Evolutionary conservation across 2,113 vertebrate species (phyloP).

Genomic region (Vidua chalybeata): DNA sequence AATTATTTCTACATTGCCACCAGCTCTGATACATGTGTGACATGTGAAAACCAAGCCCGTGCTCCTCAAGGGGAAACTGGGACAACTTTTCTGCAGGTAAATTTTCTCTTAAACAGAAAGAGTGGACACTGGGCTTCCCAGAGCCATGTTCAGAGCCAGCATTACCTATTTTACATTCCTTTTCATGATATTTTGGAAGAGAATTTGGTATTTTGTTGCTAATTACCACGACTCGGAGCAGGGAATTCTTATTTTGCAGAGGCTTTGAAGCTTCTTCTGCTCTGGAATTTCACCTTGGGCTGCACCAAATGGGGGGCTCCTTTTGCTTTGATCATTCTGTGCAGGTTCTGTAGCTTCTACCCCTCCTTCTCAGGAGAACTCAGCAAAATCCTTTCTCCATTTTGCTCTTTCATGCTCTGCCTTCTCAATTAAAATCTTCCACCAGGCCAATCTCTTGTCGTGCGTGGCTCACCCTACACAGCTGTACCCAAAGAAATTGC

Average conservation of each 20-base stretch:
- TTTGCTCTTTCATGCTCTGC: background rate
- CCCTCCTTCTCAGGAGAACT: background rate
- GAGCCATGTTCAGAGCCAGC: background rate
- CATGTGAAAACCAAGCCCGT: background rate
- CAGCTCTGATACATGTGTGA: accelerated
- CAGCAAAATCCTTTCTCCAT: background rate
- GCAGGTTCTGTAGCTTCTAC: background rate
- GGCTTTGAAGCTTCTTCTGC: background rate
- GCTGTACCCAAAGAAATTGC: background rate
- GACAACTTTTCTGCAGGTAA: background rate
- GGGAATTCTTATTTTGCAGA: background rate
- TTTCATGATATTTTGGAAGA: background rate
- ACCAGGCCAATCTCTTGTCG: background rate
- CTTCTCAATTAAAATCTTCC: background rate
- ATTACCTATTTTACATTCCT: background rate
- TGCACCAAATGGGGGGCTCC: background rate
- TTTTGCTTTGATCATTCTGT: background rate
- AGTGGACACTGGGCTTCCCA: background rate
- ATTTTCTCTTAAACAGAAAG: background rate
- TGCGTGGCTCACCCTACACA: background rate
- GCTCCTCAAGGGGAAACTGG: background rate
- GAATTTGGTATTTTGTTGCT: background rate
- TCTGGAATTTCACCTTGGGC: background rate
- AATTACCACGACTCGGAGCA: background rate
- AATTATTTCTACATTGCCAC: background rate